Percentiles rank a stretch among this genome's conserved stretches.
Evolutionary conservation across 2,113 vertebrate species (phyloP).

Genomic region (Gambusia affinis): DNA sequence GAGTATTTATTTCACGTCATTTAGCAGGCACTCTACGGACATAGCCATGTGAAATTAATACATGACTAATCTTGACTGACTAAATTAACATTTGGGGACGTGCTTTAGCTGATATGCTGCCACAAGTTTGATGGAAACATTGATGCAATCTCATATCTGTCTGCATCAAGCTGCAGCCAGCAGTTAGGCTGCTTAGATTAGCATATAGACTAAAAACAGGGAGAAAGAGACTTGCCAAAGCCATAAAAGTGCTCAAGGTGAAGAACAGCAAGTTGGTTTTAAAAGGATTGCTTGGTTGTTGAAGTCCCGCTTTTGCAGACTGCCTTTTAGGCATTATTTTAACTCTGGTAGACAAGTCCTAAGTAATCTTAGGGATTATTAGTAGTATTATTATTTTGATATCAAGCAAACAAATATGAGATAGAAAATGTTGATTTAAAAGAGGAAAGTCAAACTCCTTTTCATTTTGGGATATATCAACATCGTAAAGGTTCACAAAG

Average conservation of each 20-base stretch:
- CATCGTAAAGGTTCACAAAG: too few species aligned
- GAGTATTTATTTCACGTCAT: constrained; percentile 4
- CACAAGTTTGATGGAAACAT: not conserved
- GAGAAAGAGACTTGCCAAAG: not conserved
- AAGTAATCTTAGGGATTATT: not conserved
- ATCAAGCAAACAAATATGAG: not conserved
- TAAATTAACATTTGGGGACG: not conserved
- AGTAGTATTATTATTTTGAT: not conserved
- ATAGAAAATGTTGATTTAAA: not conserved
- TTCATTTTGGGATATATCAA: too few species aligned
- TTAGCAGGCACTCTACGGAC: not conserved
- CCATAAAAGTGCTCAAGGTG: constrained; percentile 4
- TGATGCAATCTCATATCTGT: not conserved
- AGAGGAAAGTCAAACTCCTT: too few species aligned
- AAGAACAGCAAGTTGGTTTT: constrained; percentile 2
- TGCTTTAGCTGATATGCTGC: not conserved
- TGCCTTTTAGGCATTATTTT: not conserved
- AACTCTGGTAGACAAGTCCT: not conserved
- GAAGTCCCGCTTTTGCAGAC: not conserved
- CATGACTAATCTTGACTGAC: not conserved
- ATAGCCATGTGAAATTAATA: not conserved
- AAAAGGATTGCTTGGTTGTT: not conserved
- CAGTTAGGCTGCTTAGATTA: constrained; percentile 5
- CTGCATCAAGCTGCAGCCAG: not conserved
- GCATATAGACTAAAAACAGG: constrained; percentile 1